phyloP scores from a whole-genome alignment of 2,888 invertebrate genomes.

The Muschampia plurimacula region DNA sequence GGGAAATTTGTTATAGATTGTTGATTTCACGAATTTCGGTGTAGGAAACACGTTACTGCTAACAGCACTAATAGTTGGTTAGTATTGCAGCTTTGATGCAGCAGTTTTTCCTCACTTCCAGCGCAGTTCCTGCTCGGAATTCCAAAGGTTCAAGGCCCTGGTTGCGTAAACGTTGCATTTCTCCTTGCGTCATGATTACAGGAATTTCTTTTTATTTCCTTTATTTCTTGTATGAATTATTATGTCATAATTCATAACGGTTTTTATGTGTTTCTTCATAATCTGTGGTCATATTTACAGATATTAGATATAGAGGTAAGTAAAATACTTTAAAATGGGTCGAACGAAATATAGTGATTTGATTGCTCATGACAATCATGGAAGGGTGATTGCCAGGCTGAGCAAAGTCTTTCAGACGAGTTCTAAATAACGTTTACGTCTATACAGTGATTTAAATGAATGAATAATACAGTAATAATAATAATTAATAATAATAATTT shows the following conservation, averaged over 20 bases:
- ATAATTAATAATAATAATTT: too few species aligned
- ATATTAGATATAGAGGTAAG: too few species aligned
- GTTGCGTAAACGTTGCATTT: slow-evolving; percentile 18
- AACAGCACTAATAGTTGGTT: background rate
- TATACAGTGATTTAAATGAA: too few species aligned
- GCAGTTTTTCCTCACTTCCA: slow-evolving; percentile 18
- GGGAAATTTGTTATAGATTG: background rate
- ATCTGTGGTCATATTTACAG: too few species aligned
- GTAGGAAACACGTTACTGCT: background rate
- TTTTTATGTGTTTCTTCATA: too few species aligned
- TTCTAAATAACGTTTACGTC: too few species aligned
- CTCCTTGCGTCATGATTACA: slow-evolving; percentile 1
- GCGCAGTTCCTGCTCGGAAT: slow-evolving; percentile 23
- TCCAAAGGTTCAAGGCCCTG: slow-evolving; percentile 35
- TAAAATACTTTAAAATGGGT: too few species aligned
- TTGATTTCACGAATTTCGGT: background rate
- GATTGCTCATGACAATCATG: too few species aligned
- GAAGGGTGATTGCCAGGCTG: too few species aligned
- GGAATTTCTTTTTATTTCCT: slow-evolving; percentile 4
- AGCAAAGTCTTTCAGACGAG: too few species aligned
- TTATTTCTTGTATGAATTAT: background rate
- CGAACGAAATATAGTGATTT: too few species aligned
- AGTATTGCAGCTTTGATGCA: background rate
- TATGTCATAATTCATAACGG: background rate
- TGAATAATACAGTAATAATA: too few species aligned